phyloP scores from a whole-genome alignment of 1,140 invertebrate species.

The Trachymyrmex cornetzi region DNA sequence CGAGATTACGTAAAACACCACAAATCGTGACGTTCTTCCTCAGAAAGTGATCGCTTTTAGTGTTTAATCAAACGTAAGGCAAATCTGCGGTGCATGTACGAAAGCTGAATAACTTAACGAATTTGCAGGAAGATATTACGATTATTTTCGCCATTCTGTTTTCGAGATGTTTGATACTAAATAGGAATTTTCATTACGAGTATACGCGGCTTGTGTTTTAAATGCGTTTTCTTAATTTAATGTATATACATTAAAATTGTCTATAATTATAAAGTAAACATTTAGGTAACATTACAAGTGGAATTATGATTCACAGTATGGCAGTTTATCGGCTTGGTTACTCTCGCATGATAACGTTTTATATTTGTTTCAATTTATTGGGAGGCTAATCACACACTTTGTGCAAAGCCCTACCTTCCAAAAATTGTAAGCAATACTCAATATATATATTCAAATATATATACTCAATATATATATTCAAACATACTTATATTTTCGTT shows the following conservation, averaged over 20 bases:
- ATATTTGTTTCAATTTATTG: too few species aligned
- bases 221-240: background rate
- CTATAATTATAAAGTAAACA: background rate
- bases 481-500: too few species aligned
- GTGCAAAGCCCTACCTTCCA: too few species aligned
- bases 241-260: background rate
- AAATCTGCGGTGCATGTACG: background rate
- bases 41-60: background rate
- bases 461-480: too few species aligned
- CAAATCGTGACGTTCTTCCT: background rate
- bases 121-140: background rate
- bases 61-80: background rate
- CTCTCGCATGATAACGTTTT: too few species aligned
- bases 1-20: slow-evolving; percentile 33
- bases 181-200: background rate
- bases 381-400: too few species aligned
- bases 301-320: too few species aligned
- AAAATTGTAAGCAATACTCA: too few species aligned
- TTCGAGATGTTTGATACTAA: background rate
- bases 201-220: background rate
- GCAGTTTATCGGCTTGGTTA: too few species aligned
- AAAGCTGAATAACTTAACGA: background rate
- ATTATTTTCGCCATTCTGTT: background rate
- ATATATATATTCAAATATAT: too few species aligned
- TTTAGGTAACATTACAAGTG: too few species aligned